Base-by-base conservation (phyloP, 2,888 invertebrate species). In the Auanema sp. region DNA sequence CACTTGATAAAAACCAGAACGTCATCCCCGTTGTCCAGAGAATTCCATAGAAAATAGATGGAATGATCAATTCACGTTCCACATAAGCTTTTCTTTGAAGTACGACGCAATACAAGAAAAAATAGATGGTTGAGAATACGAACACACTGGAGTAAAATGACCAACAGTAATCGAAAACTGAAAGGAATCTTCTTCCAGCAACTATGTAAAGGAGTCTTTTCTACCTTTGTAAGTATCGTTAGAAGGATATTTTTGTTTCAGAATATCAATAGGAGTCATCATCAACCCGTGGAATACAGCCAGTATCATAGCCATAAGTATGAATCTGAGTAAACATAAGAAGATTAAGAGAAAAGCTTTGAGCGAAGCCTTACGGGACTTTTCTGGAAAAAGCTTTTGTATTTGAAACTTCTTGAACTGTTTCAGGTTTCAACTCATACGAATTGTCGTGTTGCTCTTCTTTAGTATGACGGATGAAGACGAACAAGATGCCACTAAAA, bases 1-100 rank as follows among this genome's bases (percentile, higher is more conserved):
- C 81, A 69, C 86, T 86, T 16, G 87, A 86, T 4, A 86, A 75
- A 72, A 87, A 86, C 84, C 86, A 87, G 41, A 83, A 78, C 0
- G 83, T 78, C 50, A 85, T 84, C 42, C 85, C 80, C 54, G 60
- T 52, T 5, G 64, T 57, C 57, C 51, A 55, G 4, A 59, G 40
- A 42, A 49, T 18, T 1, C 80, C 80, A 52, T 80, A 80, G 18
- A 69, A 57, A 33, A 77, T 71, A 0, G 78, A 75, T 1, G 79
- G 79, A 42, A 78, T 68, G 11, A 80, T 72, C 49, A 80, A 64
- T 49, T 69, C 57, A 25, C 68, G 50, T 8, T 72, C 66, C 24
- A 75, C 64, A 59, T 67, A 71, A 4, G 77, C 72, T 18, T 68
- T 69, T 23, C 66, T 63, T 41, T 75, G 51, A 44, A 68, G 62